Evolutionary conservation across 2,888 invertebrate genomes (phyloP), one percentile per base, ranked within the genome.

Genomic region (Cetonia aurata): DNA sequence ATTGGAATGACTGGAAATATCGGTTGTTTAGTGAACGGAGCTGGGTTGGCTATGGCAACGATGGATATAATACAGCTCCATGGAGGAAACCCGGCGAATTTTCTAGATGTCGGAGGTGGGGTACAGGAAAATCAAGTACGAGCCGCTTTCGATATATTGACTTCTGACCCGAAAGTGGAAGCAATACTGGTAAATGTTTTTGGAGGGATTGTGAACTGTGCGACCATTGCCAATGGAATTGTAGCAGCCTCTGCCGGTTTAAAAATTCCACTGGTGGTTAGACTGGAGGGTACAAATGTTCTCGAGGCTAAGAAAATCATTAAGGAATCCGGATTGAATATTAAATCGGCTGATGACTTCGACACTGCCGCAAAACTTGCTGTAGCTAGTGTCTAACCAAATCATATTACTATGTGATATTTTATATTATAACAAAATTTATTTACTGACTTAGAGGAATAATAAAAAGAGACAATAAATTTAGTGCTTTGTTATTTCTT

Each of bases 41-140:
- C 99, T 75, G 99, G 99, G 0, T 87, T 99, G 66, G 99, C 99
- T 3, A 99, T 99, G 99, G 99, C 99, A 1, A 99, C 99, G 6
- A 98, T 99, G 99, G 99, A 99, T 83, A 96, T 99, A 46, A 98
- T 99, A 73, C 96, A 96, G 82, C 86, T 99, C 46, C 93, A 97
- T 84, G 99, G 99, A 15, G 99, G 99, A 12, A 91, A 90, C 76
- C 99, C 99, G 8, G 99, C 99, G 0, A 99, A 99, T 85, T 99
- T 99, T 86, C 87, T 99, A 59, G 99, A 99, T 83, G 95, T 98
- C 57, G 99, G 99, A 19, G 99, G 99, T 67, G 92, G 93, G 70
- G 99, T 99, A 0, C 95, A 94, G 69, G 98, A 98, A 81, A 90
- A 93, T 19, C 98, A 99, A 88, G 98, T 99, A 0, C 89, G 91